Percentiles rank a stretch among this genome's conserved stretches.
phyloP scores from a whole-genome alignment of 2,113 vertebrate genomes.

The Hyaena hyaena region DNA sequence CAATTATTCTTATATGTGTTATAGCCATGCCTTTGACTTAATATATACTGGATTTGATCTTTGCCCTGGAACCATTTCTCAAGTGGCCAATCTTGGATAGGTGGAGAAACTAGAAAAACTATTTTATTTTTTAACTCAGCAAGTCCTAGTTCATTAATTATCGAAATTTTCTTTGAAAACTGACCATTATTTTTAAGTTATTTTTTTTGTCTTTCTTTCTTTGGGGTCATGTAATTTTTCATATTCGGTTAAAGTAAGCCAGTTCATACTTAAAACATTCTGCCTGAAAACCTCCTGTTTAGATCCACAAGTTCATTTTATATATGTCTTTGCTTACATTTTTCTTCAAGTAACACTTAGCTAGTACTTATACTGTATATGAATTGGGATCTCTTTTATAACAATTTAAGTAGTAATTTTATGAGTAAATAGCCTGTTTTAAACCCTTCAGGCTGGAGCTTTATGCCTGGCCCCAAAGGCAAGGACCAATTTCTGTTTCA shows the following conservation, averaged over 20 bases:
- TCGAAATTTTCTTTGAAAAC: neutral
- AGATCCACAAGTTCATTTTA: neutral
- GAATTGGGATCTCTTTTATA: neutral
- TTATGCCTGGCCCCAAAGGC: neutral
- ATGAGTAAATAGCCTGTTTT: neutral
- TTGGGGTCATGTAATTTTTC: neutral
- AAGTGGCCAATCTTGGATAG: too few relatives aligned
- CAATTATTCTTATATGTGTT: neutral
- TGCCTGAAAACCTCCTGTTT: neutral
- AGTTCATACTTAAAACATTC: neutral
- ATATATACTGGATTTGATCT: neutral
- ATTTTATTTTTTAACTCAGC: neutral
- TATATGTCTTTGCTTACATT: neutral
- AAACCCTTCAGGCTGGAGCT: neutral
- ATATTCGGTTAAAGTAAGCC: neutral
- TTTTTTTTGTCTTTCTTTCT: too few relatives aligned
- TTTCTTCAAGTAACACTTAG: neutral
- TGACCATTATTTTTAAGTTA: neutral
- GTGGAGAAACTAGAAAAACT: neutral
- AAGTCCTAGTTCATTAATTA: neutral
- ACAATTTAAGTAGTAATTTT: neutral
- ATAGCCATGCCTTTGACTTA: neutral
- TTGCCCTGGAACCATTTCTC: neutral
- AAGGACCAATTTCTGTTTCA: neutral
- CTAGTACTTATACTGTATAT: neutral